These are phyloP conservation scores for Callosobruchus maculatus DNA, from an alignment of 2,888 invertebrate species.

Conservation along the genomic window DNA sequence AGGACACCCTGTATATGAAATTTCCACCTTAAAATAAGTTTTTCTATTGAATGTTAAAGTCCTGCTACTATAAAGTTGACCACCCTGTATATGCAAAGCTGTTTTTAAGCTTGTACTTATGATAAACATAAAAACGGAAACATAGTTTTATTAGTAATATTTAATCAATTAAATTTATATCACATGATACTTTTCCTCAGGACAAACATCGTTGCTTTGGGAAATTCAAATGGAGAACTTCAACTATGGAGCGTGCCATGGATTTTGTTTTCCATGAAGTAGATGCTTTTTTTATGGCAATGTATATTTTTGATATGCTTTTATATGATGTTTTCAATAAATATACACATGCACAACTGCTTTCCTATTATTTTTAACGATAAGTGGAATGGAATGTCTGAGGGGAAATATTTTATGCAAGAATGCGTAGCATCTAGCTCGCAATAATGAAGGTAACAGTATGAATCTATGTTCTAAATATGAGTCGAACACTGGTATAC, in stretches of 20 bases:
- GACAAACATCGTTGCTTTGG: slow-evolving; percentile 37
- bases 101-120: too few relatives aligned
- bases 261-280: slow-evolving; percentile 22
- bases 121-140: too few relatives aligned
- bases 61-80: too few relatives aligned
- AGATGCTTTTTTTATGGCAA: not conserved
- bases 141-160: too few relatives aligned
- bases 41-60: too few relatives aligned
- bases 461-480: too few relatives aligned
- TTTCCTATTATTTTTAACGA: not conserved
- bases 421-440: not conserved
- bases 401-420: not conserved
- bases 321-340: not conserved
- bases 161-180: too few relatives aligned
- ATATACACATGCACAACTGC: not conserved
- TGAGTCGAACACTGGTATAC: not conserved
- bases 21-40: too few relatives aligned
- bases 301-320: not conserved
- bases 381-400: not conserved
- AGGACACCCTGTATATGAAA: too few relatives aligned
- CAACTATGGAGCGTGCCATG: slow-evolving; percentile 46
- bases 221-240: slow-evolving; percentile 37
- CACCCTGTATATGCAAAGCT: too few relatives aligned
- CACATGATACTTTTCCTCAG: slow-evolving; percentile 28
- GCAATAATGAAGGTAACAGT: not conserved